These are phyloP conservation scores for Schizaphis graminum DNA, from an alignment of 2,888 invertebrate species.

Conservation along the genomic window DNA sequence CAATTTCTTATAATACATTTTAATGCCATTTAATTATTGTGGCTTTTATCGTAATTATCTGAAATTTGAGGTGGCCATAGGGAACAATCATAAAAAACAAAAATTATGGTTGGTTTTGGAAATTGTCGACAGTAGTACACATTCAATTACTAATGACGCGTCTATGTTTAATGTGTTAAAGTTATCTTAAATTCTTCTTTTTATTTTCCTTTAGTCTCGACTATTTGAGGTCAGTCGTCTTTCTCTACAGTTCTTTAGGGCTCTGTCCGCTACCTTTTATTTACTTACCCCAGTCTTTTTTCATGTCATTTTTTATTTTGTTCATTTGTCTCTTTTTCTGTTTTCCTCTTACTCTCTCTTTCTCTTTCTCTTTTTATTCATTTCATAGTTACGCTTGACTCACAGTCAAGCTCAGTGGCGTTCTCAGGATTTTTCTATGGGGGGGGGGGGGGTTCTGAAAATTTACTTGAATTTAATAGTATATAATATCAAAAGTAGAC, in stretches of 20 bases:
- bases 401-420: neutral
- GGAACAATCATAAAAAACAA: neutral
- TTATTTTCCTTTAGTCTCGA: neutral
- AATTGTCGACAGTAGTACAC: neutral
- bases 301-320: neutral
- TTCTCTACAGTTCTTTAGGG: neutral
- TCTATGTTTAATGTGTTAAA: too few species aligned
- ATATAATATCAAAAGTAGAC: too few species aligned
- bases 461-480: too few species aligned
- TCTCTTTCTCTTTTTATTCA: neutral
- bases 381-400: neutral
- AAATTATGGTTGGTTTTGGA: neutral
- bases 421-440: too few species aligned
- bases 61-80: slow-evolving; percentile 9
- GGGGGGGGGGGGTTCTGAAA: too few species aligned
- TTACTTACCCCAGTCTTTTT: neutral
- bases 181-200: neutral
- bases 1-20: too few species aligned
- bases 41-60: neutral
- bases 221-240: neutral
- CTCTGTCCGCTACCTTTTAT: neutral
- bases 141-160: neutral
- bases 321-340: neutral
- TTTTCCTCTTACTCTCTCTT: neutral
- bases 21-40: too few species aligned